Evolutionary conservation across 2,888 invertebrate genomes (phyloP), one percentile per base, ranked within the genome.

Genomic region (Erebia epiphron): DNA sequence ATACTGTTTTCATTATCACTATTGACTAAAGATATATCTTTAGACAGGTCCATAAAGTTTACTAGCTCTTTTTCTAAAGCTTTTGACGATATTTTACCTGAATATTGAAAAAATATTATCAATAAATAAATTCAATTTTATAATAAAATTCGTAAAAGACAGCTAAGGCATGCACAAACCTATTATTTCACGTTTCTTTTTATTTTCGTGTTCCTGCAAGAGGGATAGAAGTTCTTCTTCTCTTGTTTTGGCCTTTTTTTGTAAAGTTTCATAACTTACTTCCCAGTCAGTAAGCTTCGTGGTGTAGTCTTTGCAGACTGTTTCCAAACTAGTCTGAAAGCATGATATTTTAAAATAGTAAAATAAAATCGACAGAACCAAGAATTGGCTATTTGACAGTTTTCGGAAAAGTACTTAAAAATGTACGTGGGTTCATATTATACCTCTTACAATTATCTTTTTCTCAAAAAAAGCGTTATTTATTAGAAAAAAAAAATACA

Each of bases 171-270:
- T 26, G 16, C 11, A 16, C 68, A 70, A 77, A 90, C 88, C 80
- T 71, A 80, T 82, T 11, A 49, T 58, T 50, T 74, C 67, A 52
- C 68, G 18, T 65, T 69, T 73, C 58, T 71, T 74, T 63, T 79
- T 86, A 18, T 57, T 69, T 13, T 74, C 69, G 70, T 83, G 78
- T 75, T 95, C 94, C 35, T 89, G 85, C 46, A 95, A 77, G 0
- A 88, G 82, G 1, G 90, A 89, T 0, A 95, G 75, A 7, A 95
- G 79, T 79, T 95, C 95, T 46, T 86, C 85, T 84, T 95, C 95
- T 67, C 95, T 88, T 1, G 80, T 85, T 79, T 92, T 94, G 8
- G 92, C 84, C 78, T 94, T 95, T 8, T 84, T 86, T 80, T 93
- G 90, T 8, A 94, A 84, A 21, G 90, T 91, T 72, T 95, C 92